These are phyloP conservation scores for Melipona quadrifasciata DNA, from an alignment of 1,140 invertebrate species.

Conservation along the genomic window DNA sequence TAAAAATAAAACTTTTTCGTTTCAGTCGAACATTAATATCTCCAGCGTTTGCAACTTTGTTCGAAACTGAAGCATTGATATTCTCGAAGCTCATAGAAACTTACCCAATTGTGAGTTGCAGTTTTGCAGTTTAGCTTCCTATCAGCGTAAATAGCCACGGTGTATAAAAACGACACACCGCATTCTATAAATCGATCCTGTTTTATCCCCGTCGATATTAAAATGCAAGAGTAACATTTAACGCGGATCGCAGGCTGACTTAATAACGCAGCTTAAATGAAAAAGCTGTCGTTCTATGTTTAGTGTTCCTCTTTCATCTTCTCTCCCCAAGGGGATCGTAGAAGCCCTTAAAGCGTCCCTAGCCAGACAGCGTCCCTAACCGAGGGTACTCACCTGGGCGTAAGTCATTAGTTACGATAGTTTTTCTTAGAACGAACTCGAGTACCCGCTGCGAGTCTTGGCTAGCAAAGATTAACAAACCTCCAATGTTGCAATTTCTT, in stretches of 20 bases:
- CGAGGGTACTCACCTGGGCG: conserved; percentile 42
- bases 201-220: neutral
- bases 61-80: neutral
- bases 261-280: conserved; percentile 17
- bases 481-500: no score
- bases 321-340: conserved; percentile 30
- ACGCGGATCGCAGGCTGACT: neutral
- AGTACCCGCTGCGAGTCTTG: neutral
- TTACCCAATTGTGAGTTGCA: neutral
- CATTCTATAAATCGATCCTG: neutral
- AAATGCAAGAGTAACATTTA: neutral
- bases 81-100: neutral
- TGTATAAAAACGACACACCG: neutral
- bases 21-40: neutral
- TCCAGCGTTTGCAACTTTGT: neutral
- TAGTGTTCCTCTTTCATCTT: conserved; percentile 50
- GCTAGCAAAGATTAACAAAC: neutral
- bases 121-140: no score
- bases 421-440: conserved; percentile 20
- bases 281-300: conserved; percentile 47
- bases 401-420: conserved; percentile 29
- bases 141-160: conserved; percentile 9
- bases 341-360: conserved; percentile 61
- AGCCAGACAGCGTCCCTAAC: conserved; percentile 39
- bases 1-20: neutral